Evolutionary conservation across 2,888 invertebrate genomes (phyloP).

Genomic region (Pristionchus fissidentatus): DNA sequence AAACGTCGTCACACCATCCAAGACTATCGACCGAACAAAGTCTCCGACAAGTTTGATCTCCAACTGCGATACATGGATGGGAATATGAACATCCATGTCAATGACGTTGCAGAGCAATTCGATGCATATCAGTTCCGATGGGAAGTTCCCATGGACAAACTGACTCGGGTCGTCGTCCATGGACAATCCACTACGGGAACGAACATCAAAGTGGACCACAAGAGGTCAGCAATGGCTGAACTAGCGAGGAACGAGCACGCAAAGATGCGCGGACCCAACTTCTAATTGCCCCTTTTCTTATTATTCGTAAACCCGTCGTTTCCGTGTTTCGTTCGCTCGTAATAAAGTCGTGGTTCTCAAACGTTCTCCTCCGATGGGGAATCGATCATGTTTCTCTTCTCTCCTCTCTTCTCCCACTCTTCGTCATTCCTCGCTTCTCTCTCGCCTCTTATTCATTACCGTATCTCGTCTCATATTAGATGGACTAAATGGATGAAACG

Average conservation of each 20-base stretch:
- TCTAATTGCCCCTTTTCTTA: not conserved
- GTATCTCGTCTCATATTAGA: slow-evolving; percentile 38
- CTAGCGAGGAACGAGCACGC: not conserved
- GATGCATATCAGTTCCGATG: not conserved
- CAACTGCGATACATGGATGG: not conserved
- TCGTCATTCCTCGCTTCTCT: slow-evolving; percentile 10
- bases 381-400: slow-evolving; percentile 7
- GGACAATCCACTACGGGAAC: not conserved
- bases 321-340: not conserved
- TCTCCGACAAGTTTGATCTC: not conserved
- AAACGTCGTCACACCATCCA: not conserved
- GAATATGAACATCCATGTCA: not conserved
- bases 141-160: not conserved
- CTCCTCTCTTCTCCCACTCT: slow-evolving; percentile 3
- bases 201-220: not conserved
- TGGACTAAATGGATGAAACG: slow-evolving; percentile 36
- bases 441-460: slow-evolving; percentile 40
- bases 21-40: not conserved
- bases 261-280: not conserved
- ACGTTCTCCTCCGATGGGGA: not conserved
- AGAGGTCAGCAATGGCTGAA: not conserved
- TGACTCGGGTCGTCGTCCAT: slow-evolving; percentile 16
- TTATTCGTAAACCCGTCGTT: not conserved
- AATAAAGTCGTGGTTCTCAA: not conserved
- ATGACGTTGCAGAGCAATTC: not conserved